Percentiles rank a stretch among this genome's conserved stretches.
These are phyloP conservation scores for Leptopilina boulardi DNA, from an alignment of 1,140 invertebrate genomes.

Conservation along the genomic window DNA sequence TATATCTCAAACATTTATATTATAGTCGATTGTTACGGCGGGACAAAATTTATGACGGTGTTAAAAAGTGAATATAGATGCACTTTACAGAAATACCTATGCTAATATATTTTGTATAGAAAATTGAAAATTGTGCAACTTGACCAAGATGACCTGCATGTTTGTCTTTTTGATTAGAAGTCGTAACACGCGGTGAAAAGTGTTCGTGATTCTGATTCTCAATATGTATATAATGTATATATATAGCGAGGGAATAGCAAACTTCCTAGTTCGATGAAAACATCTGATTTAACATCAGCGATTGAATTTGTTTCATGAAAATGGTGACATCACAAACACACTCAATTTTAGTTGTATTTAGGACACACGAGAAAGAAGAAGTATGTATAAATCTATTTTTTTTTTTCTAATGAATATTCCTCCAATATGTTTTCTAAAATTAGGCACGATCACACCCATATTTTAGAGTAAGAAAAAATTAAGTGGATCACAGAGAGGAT, in stretches of 20 bases:
- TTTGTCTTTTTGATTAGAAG: conserved; percentile 49
- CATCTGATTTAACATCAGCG: neutral
- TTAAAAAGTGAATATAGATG: conserved; percentile 3
- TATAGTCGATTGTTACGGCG: neutral
- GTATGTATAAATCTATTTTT: neutral
- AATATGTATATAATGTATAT: too few relatives aligned
- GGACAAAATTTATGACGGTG: neutral
- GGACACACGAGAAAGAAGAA: neutral
- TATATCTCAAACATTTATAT: too few relatives aligned
- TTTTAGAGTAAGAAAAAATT: neutral
- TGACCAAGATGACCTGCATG: conserved; percentile 49
- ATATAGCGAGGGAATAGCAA: conserved; percentile 46
- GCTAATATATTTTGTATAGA: neutral
- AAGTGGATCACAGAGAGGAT: neutral
- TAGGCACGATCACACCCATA: neutral
- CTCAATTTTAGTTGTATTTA: neutral
- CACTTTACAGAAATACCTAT: neutral
- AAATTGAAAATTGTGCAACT: conserved; percentile 23
- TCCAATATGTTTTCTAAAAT: neutral
- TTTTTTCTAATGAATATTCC: conserved; percentile 7
- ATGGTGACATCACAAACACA: neutral
- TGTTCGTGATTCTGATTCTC: conserved; percentile 51
- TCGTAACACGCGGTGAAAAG: conserved; percentile 46
- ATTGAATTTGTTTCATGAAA: neutral
- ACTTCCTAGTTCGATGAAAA: conserved; percentile 52